A percentile compares a stretch with the other conserved stretches of the same genome.
Conservation (phyloP, 2,888 invertebrate species). For the Drosophila austrosaltans region DNA sequence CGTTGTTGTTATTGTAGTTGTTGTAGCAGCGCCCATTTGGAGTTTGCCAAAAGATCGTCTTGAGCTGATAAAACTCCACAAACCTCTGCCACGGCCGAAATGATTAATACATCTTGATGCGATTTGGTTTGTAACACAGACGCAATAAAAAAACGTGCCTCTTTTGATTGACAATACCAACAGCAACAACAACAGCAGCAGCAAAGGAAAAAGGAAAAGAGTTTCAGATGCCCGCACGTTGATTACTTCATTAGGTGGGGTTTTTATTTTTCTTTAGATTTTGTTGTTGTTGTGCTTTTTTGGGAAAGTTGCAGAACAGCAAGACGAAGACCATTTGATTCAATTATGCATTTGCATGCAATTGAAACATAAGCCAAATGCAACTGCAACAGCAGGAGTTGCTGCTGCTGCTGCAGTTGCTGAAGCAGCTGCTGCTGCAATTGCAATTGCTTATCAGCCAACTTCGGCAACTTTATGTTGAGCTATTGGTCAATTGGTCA, state of each 20-base stretch:
- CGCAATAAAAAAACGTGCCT: conserved; percentile 72
- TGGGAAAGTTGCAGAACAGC: conserved; percentile 24
- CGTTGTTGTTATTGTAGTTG: conserved; percentile 46
- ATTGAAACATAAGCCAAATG: conserved; percentile 65
- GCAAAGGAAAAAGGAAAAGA: conserved; percentile 30
- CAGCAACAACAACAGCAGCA: conserved; percentile 11
- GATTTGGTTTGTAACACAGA: conserved; percentile 72
- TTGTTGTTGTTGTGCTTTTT: conserved; percentile 8
- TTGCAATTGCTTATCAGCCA: conserved; percentile 55
- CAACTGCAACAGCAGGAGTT: conserved; percentile 22
- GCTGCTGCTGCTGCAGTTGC: conserved; percentile 28
- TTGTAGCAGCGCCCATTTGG: conserved; percentile 75
- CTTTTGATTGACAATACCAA: conserved; percentile 75
- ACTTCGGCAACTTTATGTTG: conserved; percentile 43
- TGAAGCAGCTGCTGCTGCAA: conserved; percentile 21
- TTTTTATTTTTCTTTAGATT: conserved; percentile 16
- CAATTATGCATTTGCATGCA: conserved; percentile 78
- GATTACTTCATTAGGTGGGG: conserved; percentile 74
- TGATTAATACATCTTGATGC: conserved; percentile 80
- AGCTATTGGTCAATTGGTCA: conserved; percentile 72
- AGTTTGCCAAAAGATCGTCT: conserved; percentile 72
- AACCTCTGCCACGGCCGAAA: conserved; percentile 54
- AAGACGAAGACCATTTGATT: conserved; percentile 56
- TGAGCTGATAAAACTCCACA: conserved; percentile 62
- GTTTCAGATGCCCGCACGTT: conserved; percentile 68